Evolutionary conservation across 2,113 vertebrate genomes (phyloP), one percentile per base, ranked within the genome.

Genomic region (Podarcis cretensis): DNA sequence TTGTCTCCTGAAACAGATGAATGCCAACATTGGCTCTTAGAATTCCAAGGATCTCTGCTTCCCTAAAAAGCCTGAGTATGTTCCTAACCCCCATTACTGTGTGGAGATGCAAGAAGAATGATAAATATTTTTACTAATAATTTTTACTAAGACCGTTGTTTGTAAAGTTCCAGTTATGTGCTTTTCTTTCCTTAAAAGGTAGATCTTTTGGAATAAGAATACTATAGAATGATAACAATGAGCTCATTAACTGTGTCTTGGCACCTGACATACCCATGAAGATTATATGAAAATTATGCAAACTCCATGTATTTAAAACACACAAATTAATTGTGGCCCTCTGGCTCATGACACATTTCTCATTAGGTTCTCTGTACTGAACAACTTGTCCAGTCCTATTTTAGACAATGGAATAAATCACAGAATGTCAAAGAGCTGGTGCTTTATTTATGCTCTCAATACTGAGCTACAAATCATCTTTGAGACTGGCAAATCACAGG

Each of bases 261-360:
- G 81, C 74, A 89, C 74, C 74, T 84, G 87, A 83, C 87, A 89
- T 30, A 54, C 18, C 69, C 81, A 84, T 35, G 81, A 69, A 89
- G 68, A 68, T 83, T 68, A 83, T 83, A 68, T 25, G n/a, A 68
- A 83, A 84, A 84, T 89, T 83, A 88, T 88, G 59, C 81, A 88
- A 77, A 77, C 40, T 48, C 74, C 14, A 1, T 89, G 87, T 89
- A 89, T 68, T 89, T 89, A 89, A 89, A 77, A 89, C 63, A 57
- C 63, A 89, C 87, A 89, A 89, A 89, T 89, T 89, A 89, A 89
- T 84, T 83, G 81, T 89, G 81, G 82, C 81, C 87, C 74, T 84
- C 81, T 89, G 87, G 73, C 87, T 89, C 63, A 69, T 78, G 87
- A 69, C 82, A 84, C 65, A 89, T 89, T 84, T 89, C 87, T 89